Percentiles rank a stretch among this genome's conserved stretches.
Conservation (phyloP, 2,113 vertebrate species). For the Globicephala melas region DNA sequence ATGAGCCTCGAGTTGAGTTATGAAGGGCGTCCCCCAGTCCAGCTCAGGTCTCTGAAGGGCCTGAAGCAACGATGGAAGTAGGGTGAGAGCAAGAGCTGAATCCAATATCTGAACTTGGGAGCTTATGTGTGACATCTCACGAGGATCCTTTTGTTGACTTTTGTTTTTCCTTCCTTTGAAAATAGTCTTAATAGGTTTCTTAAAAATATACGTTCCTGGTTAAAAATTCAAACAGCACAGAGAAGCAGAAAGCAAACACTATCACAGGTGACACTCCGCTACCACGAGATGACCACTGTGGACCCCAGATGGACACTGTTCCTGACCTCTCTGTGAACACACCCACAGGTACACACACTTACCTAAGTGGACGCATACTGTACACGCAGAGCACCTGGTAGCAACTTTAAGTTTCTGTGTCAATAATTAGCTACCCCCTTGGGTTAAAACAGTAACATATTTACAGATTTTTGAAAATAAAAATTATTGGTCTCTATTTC, state of each 20-base stretch:
- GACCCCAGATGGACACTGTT: fast-evolving
- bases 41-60: fast-evolving
- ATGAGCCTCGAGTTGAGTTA: not conserved
- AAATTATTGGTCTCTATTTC: not conserved
- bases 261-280: too few relatives aligned
- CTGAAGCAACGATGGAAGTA: not conserved
- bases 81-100: too few relatives aligned
- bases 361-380: fast-evolving
- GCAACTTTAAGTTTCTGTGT: not conserved
- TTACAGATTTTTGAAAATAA: not conserved
- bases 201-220: not conserved
- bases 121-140: fast-evolving
- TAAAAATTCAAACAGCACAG: not conserved
- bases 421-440: not conserved
- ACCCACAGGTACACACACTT: too few relatives aligned
- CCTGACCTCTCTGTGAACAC: not conserved
- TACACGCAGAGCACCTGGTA: not conserved
- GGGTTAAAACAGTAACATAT: not conserved
- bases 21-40: not conserved
- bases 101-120: too few relatives aligned
- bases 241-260: not conserved
- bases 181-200: not conserved
- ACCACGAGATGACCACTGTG: too few relatives aligned
- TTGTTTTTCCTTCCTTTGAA: not conserved
- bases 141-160: not conserved